phyloP scores from a whole-genome alignment of 64 coral and sea anemone species.

The Stichodactyla helianthus region DNA sequence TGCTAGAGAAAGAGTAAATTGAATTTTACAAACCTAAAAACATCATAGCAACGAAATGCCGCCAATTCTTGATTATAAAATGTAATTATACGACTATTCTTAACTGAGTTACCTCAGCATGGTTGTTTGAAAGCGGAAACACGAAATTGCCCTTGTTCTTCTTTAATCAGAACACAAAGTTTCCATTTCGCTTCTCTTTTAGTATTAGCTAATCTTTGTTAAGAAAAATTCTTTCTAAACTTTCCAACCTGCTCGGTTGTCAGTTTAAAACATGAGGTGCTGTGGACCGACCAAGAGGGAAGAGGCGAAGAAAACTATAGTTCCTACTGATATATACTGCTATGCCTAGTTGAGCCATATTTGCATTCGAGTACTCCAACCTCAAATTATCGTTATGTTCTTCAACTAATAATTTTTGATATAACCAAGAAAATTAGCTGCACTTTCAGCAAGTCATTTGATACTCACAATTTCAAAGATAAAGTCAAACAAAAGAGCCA shows the following conservation, averaged over 20 bases:
- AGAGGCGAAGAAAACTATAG: neutral
- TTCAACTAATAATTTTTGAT: slow-evolving; percentile 21
- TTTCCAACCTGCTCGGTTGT: neutral
- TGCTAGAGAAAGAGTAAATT: neutral
- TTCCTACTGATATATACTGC: neutral
- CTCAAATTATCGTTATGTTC: slow-evolving; percentile 16
- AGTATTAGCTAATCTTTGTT: too few species aligned
- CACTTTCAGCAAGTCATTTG: slow-evolving; percentile 1
- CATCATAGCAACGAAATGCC: neutral
- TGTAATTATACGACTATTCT: neutral
- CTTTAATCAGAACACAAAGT: neutral
- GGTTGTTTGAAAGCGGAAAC: neutral
- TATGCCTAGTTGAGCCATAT: neutral
- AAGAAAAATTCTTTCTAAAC: neutral
- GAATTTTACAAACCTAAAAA: neutral
- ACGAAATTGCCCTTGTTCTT: neutral
- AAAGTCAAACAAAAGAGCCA: neutral
- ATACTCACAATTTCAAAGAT: neutral
- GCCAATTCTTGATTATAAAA: neutral
- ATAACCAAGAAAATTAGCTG: slow-evolving; percentile 17
- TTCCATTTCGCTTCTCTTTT: neutral
- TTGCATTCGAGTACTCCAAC: neutral
- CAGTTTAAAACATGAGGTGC: neutral
- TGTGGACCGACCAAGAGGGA: neutral
- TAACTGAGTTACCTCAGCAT: neutral